Percentiles rank a stretch among this genome's conserved stretches.
phyloP scores from a whole-genome alignment of 2,113 vertebrate species.

The Martes martes region DNA sequence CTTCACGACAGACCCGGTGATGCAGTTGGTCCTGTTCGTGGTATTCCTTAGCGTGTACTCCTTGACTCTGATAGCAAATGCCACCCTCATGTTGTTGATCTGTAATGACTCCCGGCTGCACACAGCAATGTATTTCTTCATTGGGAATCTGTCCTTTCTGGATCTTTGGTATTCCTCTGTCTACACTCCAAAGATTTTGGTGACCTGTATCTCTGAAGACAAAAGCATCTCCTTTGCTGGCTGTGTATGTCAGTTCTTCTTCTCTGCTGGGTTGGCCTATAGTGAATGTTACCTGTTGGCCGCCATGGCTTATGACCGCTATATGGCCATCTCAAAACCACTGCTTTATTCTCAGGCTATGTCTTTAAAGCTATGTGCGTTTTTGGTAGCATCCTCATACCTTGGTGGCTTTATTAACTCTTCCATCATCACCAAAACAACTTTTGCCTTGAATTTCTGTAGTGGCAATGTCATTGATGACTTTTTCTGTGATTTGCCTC shows the following conservation, averaged over 20 bases:
- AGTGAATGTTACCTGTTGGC: conserved; percentile 61
- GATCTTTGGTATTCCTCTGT: conserved; percentile 70
- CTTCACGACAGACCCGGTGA: conserved; percentile 11
- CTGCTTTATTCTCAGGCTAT: conserved; percentile 56
- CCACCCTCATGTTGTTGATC: conserved; percentile 53
- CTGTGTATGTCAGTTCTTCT: conserved; percentile 56
- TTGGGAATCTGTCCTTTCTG: conserved; percentile 54
- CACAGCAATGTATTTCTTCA: conserved; percentile 66
- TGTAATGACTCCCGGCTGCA: conserved; percentile 60
- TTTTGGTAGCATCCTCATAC: not conserved
- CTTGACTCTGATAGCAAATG: conserved; percentile 62
- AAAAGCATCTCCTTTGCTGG: conserved; percentile 60
- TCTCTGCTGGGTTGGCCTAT: conserved; percentile 10
- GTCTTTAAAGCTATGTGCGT: not conserved
- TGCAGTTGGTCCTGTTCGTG: conserved; percentile 48
- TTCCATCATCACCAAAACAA: conserved; percentile 57
- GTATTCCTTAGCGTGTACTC: conserved; percentile 64
- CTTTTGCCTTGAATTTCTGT: conserved; percentile 67
- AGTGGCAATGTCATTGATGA: conserved; percentile 69
- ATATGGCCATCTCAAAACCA: conserved; percentile 36
- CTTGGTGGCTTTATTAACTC: conserved; percentile 54
- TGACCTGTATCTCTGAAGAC: conserved; percentile 48
- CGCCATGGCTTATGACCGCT: conserved; percentile 63
- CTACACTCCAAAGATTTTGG: conserved; percentile 52
- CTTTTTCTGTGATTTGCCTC: conserved; percentile 79